Conservation (phyloP, 2,113 vertebrate genomes). For the Clupea harengus region DNA sequence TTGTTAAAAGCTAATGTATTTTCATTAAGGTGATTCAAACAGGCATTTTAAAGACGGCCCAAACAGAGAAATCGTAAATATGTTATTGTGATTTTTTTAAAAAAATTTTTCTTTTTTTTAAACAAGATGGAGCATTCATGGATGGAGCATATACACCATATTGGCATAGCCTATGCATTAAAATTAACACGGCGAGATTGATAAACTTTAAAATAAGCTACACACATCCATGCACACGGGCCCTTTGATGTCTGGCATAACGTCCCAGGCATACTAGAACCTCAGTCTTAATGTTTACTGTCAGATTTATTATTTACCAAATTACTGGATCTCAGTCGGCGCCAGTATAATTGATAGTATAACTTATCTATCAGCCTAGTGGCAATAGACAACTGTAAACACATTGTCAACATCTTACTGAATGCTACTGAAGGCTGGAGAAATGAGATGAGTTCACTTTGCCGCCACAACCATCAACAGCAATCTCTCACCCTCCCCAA, state of each 20-base stretch:
- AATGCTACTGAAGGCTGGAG: constrained; percentile 11
- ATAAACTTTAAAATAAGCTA: background rate
- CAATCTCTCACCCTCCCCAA: background rate
- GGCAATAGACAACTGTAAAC: background rate
- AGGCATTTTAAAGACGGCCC: background rate
- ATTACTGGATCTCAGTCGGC: background rate
- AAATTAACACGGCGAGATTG: background rate
- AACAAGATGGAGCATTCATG: background rate
- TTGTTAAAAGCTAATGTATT: background rate
- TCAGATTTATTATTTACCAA: background rate
- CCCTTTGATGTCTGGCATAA: background rate
- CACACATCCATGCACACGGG: background rate
- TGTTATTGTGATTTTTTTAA: background rate
- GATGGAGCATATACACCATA: background rate
- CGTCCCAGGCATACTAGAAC: background rate
- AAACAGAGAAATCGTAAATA: background rate
- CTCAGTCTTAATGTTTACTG: background rate
- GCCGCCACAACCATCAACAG: background rate
- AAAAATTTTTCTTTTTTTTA: no score
- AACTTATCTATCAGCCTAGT: background rate
- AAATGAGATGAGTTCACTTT: constrained; percentile 16
- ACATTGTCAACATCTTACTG: background rate
- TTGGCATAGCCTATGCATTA: background rate
- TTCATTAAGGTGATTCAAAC: background rate
- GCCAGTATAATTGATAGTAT: background rate